These are phyloP conservation scores for Hipposideros larvatus DNA, from an alignment of 2,797 vertebrate genomes.

Conservation along the genomic window DNA sequence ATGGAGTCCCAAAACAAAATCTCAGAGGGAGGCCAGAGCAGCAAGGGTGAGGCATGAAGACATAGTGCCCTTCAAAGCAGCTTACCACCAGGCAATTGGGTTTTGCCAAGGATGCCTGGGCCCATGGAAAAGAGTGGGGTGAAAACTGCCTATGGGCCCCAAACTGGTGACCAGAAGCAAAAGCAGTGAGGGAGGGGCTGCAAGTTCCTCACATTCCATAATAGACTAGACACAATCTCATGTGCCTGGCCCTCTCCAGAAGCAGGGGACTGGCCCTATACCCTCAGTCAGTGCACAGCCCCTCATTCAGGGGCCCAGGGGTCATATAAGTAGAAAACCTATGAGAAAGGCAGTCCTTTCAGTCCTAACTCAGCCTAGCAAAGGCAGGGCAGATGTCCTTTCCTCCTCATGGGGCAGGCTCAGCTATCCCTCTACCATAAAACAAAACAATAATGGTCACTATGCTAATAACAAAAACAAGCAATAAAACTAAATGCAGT, in stretches of 20 bases:
- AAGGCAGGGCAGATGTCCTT: neutral
- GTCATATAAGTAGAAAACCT: neutral
- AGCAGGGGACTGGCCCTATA: neutral
- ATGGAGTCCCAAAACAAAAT: neutral
- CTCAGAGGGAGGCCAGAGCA: neutral
- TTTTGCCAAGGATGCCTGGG: neutral
- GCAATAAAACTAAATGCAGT: neutral
- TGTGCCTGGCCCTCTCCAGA: neutral
- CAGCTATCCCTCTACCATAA: neutral
- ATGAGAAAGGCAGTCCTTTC: neutral
- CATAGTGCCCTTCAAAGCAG: neutral
- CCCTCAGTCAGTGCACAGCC: neutral
- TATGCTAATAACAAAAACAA: neutral
- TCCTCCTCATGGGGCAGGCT: neutral
- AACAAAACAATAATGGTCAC: neutral
- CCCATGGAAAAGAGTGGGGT: neutral
- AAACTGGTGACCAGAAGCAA: neutral
- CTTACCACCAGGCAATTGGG: too few relatives aligned
- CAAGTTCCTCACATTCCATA: neutral
- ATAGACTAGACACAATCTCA: too few relatives aligned
- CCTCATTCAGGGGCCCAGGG: rapidly evolving
- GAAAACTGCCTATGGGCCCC: neutral
- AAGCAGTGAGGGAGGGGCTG: neutral
- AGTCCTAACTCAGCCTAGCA: neutral
- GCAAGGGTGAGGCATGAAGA: neutral